Evolutionary conservation across 2,113 vertebrate species (phyloP), one percentile per base, ranked within the genome.

Genomic region (Antechinus stuartii): DNA sequence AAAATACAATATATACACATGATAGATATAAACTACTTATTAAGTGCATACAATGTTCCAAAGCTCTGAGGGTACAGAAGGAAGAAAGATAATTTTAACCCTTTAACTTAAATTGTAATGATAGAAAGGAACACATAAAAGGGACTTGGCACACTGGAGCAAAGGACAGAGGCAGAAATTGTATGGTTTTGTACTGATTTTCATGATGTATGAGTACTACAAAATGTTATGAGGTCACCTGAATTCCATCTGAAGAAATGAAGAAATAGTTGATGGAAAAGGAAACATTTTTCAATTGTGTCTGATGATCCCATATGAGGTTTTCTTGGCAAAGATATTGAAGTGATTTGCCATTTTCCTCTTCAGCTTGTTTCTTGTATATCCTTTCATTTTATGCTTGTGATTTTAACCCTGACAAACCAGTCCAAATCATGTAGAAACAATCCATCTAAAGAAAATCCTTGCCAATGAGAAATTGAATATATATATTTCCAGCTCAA

Each of bases 381-480:
- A 50, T 92, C 11, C 26, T 50, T 5, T 84, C 0, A 1, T 89
- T 54, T 1, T 16, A 57, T 94, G 3, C 22, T 61, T 91, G 61
- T 35, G 10, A 25, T 92, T 56, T 91, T 95, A 5, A 47, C n/a
- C 68, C 0, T 92, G 54, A 93, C 47, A 23, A 96, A 8, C 27
- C 16, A 26, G 50, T 92, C 47, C 27, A 56, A 94, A 47, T 93
- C 14, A 47, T 49, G 35, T 42, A 30, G 55, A 89, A 91, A 55
- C 76, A 91, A 52, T 10, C 0, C 68, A 76, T 92, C n/a, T 94
- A 89, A 42, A 2, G 8, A 55, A 89, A 93, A 93, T 4, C 46
- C n/a, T 95, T 52, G 53, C 61, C 57, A 68, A 94, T 61, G 46
- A 94, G 42, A 90, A 95, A 96, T 56, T 22, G 90, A 56, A 2